These are phyloP conservation scores for Drosophila truncata DNA, from an alignment of 1,140 invertebrate species.

Conservation along the genomic window DNA sequence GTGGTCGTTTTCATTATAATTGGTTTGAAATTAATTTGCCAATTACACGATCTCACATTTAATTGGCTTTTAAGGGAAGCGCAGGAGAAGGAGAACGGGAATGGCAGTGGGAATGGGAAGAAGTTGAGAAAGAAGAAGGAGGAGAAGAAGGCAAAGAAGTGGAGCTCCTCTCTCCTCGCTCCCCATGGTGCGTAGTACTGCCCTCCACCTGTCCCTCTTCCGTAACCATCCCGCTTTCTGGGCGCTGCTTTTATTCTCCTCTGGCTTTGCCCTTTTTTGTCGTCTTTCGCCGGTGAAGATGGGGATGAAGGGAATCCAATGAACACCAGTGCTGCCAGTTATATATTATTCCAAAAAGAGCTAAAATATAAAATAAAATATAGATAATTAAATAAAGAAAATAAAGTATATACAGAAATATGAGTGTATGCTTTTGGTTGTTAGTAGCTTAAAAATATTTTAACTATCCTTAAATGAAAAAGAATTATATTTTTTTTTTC, in stretches of 20 bases:
- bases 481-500: too few relatives aligned
- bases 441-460: too few relatives aligned
- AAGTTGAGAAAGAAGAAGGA: conserved; percentile 13
- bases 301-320: conserved; percentile 26
- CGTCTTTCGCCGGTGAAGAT: conserved; percentile 30
- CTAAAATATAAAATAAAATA: not conserved
- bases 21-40: conserved; percentile 85
- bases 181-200: conserved; percentile 61
- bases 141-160: conserved; percentile 2
- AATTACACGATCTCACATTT: conserved; percentile 85
- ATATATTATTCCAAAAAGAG: too few relatives aligned
- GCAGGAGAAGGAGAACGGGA: conserved; percentile 8
- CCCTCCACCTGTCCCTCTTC: conserved; percentile 6
- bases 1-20: conserved; percentile 84
- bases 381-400: too few relatives aligned
- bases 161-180: conserved; percentile 21
- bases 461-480: too few relatives aligned
- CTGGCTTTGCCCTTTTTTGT: conserved; percentile 75
- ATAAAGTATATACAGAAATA: too few relatives aligned
- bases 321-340: conserved; percentile 10
- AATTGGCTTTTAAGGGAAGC: conserved; percentile 81
- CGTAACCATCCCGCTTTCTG: conserved; percentile 20
- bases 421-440: not conserved
- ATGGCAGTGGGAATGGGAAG: conserved; percentile 8
- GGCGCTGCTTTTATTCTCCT: conserved; percentile 47